These are phyloP conservation scores for Argentina silus DNA, from an alignment of 2,797 vertebrate species.

Conservation along the genomic window DNA sequence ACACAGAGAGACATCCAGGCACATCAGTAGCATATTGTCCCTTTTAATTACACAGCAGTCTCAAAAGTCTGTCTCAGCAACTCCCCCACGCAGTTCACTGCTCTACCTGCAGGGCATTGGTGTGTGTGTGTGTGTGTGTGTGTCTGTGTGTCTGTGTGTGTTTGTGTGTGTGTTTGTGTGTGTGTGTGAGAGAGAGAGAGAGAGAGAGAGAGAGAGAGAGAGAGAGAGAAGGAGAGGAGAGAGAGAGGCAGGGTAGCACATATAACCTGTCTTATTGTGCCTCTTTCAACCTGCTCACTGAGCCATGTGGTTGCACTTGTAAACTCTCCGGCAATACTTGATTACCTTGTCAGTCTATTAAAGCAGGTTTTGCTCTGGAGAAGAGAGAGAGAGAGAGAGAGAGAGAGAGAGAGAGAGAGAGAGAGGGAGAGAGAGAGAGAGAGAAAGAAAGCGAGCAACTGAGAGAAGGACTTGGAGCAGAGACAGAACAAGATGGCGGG, in stretches of 20 bases:
- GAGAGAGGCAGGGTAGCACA: slow-evolving; percentile 46
- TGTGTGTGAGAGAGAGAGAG: slow-evolving; percentile 7
- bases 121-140: slow-evolving; percentile 19
- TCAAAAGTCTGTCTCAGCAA: slow-evolving; percentile 58
- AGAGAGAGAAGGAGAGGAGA: slow-evolving; percentile 17
- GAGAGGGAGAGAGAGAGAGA: background rate
- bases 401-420: slow-evolving; percentile 31
- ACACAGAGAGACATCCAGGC: background rate
- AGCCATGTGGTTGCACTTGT: slow-evolving; percentile 73
- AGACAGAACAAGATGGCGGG: background rate
- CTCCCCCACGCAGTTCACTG: slow-evolving; percentile 49
- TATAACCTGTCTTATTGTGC: slow-evolving; percentile 57
- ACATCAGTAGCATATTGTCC: slow-evolving; percentile 47
- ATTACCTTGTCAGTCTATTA: slow-evolving; percentile 80
- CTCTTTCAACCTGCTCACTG: slow-evolving; percentile 73
- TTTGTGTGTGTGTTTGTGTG: slow-evolving; percentile 22
- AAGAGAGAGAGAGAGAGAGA: slow-evolving; percentile 46
- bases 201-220: slow-evolving; percentile 17
- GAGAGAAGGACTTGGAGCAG: background rate
- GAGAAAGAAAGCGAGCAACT: background rate
- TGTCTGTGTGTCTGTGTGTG: slow-evolving; percentile 25
- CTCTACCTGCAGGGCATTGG: slow-evolving; percentile 47
- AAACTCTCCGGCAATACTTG: slow-evolving; percentile 71
- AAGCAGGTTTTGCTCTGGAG: slow-evolving; percentile 66
- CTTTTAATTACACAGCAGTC: slow-evolving; percentile 60